Percentiles rank a stretch among this genome's conserved stretches.
Evolutionary conservation across 2,113 vertebrate genomes (phyloP).

Genomic region (Sminthopsis crassicaudata): DNA sequence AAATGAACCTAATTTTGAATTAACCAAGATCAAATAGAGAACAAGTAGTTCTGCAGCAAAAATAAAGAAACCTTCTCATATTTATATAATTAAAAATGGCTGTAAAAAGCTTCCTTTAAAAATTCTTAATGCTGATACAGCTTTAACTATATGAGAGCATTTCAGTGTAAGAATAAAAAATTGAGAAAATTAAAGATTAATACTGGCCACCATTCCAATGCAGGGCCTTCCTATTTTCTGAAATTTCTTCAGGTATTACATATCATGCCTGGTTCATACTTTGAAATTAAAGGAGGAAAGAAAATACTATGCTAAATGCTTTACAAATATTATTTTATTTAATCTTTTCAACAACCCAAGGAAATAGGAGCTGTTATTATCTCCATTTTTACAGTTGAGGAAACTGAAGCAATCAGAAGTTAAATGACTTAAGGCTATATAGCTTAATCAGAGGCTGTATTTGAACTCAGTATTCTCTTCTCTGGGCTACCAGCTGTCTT

Average conservation of each 20-base stretch:
- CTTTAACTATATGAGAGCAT: not conserved
- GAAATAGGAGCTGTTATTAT: not conserved
- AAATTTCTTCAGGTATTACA: not conserved
- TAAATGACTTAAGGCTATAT: not conserved
- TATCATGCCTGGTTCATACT: not conserved
- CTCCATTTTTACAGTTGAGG: not conserved
- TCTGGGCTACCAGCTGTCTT: not conserved
- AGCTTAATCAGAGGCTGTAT: not conserved
- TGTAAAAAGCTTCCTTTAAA: slow-evolving; percentile 20
- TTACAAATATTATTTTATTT: too few relatives aligned
- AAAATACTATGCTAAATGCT: too few relatives aligned
- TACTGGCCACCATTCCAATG: not conserved
- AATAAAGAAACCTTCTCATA: not conserved
- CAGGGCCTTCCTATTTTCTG: not conserved
- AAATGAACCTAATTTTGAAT: not conserved
- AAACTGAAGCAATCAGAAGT: not conserved
- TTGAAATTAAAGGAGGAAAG: not conserved
- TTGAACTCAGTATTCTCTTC: not conserved
- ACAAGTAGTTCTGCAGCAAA: not conserved
- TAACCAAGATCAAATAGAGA: not conserved
- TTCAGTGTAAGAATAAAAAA: not conserved
- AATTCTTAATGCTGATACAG: not conserved
- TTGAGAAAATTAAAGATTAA: not conserved
- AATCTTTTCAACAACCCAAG: too few relatives aligned
- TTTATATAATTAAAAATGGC: not conserved